These are phyloP conservation scores for Coboldia fuscipes DNA, from an alignment of 1,140 invertebrate genomes.

Conservation along the genomic window DNA sequence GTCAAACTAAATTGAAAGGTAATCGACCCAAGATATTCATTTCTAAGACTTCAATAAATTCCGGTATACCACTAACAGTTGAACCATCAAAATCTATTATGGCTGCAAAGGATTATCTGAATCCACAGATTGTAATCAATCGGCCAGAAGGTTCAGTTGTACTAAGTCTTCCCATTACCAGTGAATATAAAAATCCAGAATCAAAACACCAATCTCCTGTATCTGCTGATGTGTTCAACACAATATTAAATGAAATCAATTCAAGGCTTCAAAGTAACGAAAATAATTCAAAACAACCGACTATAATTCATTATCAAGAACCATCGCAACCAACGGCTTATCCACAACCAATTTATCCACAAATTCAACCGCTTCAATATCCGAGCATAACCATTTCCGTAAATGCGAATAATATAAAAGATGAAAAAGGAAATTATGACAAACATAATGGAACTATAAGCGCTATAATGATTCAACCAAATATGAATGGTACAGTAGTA, in stretches of 20 bases:
- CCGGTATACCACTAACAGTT: conserved; percentile 1
- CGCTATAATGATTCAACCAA: too few relatives aligned
- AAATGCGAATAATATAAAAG: too few relatives aligned
- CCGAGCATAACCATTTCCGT: not conserved
- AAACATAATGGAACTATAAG: too few relatives aligned
- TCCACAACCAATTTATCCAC: not conserved
- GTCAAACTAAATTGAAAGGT: conserved; percentile 14
- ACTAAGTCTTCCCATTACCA: conserved; percentile 10
- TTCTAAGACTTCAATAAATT: conserved; percentile 6
- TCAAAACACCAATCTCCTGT: conserved; percentile 13
- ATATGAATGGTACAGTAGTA: too few relatives aligned
- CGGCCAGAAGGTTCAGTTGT: conserved; percentile 18
- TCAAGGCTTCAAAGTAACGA: conserved; percentile 10
- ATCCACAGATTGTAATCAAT: conserved; percentile 21
- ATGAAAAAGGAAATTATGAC: too few relatives aligned
- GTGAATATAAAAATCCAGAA: conserved; percentile 5
- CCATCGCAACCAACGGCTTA: not conserved
- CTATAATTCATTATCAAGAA: not conserved
- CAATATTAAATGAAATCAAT: conserved; percentile 20
- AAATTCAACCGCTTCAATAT: not conserved
- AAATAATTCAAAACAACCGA: not conserved
- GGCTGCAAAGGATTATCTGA: conserved; percentile 9
- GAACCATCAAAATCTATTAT: too few relatives aligned
- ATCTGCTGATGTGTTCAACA: conserved; percentile 19
- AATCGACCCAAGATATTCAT: conserved; percentile 10